Evolutionary conservation across 2,888 invertebrate genomes (phyloP).

Genomic region (Autographa pulchrina): DNA sequence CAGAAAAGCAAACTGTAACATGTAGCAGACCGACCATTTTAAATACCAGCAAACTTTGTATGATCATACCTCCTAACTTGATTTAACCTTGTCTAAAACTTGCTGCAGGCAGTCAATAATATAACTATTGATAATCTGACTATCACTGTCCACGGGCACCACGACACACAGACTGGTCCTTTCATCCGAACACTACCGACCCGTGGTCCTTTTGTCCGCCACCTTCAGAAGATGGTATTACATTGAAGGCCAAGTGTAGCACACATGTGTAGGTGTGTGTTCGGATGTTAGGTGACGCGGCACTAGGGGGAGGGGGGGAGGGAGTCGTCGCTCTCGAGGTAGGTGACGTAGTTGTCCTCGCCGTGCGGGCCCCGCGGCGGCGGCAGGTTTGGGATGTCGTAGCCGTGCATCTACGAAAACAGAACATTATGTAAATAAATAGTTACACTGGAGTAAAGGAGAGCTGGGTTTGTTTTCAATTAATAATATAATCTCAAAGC

Average conservation of each 20-base stretch:
- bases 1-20: neutral
- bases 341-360: constrained; percentile 96
- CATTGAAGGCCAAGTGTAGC: constrained; percentile 13
- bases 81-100: neutral
- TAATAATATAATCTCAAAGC: no score
- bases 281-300: constrained; percentile 73
- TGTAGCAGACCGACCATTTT: neutral
- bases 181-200: neutral
- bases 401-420: constrained; percentile 95
- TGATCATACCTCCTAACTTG: neutral
- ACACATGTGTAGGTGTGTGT: constrained; percentile 25
- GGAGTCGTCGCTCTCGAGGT: constrained; percentile 96
- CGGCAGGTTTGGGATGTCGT: constrained; percentile 92
- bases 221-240: constrained; percentile 5
- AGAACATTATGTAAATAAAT: neutral
- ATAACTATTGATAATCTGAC: constrained; percentile 1
- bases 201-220: neutral
- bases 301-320: constrained; percentile 93
- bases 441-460: no score
- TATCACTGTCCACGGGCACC: neutral
- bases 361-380: constrained; percentile 92
- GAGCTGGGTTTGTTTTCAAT: no score
- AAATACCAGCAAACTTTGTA: neutral
- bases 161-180: neutral
- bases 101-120: neutral